phyloP scores from a whole-genome alignment of 1,140 invertebrate genomes.

The Pararge aegeria region DNA sequence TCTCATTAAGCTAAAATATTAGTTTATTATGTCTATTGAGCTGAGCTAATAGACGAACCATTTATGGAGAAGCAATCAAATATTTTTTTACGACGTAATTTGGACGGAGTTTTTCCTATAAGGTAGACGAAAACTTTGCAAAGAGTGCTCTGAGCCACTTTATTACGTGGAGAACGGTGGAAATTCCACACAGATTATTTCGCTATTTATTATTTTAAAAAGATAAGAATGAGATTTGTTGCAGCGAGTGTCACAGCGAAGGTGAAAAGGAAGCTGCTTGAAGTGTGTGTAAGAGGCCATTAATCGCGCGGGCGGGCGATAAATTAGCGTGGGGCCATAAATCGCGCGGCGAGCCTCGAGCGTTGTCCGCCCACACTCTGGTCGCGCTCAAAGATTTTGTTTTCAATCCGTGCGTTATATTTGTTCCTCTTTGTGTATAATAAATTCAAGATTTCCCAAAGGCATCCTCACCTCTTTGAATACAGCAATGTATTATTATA shows the following conservation, averaged over 20 bases:
- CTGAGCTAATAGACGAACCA: no score
- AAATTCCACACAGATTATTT: no score
- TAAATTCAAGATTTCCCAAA: neutral
- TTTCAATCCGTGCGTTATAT: neutral
- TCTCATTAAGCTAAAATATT: no score
- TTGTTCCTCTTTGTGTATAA: neutral
- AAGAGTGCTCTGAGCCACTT: no score
- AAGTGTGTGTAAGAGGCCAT: constrained; percentile 44
- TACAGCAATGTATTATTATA: no score
- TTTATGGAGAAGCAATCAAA: no score
- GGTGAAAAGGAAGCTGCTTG: neutral
- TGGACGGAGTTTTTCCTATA: no score
- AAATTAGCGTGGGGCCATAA: constrained; percentile 53
- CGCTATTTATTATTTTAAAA: neutral
- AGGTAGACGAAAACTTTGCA: no score
- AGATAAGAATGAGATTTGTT: neutral
- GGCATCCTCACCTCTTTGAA: no score
- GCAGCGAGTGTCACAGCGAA: constrained; percentile 2
- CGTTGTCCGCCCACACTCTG: constrained; percentile 36
- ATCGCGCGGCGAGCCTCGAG: constrained; percentile 30
- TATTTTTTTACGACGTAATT: no score
- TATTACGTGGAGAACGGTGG: no score
- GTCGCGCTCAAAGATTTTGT: neutral
- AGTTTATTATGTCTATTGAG: no score
- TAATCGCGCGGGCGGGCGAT: constrained; percentile 47